These are phyloP conservation scores for Euplexia lucipara DNA, from an alignment of 2,888 invertebrate genomes.

Conservation along the genomic window DNA sequence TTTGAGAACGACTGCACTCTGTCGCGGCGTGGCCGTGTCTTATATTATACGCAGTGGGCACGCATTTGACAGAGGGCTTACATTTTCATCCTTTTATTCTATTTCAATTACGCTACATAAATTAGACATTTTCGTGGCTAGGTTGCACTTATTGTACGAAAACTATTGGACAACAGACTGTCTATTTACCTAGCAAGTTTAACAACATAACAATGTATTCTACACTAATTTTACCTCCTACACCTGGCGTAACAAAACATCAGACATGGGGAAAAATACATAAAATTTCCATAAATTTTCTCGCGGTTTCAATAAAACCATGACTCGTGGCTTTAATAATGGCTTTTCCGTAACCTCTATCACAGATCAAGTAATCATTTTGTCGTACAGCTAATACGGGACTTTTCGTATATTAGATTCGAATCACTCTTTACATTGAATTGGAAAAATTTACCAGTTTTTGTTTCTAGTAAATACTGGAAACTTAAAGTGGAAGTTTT, in stretches of 20 bases:
- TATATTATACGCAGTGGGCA: no score
- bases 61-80: no score
- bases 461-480: not conserved
- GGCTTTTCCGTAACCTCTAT: constrained; percentile 47
- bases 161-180: not conserved
- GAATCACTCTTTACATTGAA: constrained; percentile 8
- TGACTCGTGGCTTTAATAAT: constrained; percentile 52
- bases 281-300: constrained; percentile 42
- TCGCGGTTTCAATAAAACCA: constrained; percentile 58
- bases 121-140: no score
- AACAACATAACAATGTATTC: constrained; percentile 3
- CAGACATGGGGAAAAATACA: constrained; percentile 1
- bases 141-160: not conserved
- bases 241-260: constrained; percentile 7
- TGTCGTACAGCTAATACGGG: constrained; percentile 14
- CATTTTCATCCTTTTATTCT: no score
- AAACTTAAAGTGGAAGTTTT: constrained; percentile 10
- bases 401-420: constrained; percentile 11
- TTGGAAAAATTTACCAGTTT: constrained; percentile 9
- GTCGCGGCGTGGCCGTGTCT: no score
- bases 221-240: not conserved
- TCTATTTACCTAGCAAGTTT: not conserved
- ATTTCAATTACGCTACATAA: no score
- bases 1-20: no score
- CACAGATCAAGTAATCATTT: constrained; percentile 49